Evolutionary conservation across 2,888 invertebrate genomes (phyloP).

Genomic region (Trisateles emortualis): DNA sequence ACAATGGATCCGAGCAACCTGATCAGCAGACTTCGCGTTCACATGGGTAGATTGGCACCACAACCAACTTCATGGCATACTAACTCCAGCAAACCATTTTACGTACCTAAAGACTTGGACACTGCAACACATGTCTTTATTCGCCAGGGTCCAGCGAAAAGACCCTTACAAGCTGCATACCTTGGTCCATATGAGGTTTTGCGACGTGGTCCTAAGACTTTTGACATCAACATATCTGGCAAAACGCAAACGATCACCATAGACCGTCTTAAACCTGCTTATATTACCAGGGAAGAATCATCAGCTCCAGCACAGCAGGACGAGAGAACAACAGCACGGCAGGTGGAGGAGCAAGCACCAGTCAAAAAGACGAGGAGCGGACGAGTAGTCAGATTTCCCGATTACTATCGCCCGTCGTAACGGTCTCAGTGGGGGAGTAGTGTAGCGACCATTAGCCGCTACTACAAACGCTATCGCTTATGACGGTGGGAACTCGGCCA

Average conservation of each 20-base stretch:
- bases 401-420: too few species aligned
- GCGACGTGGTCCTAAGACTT: not conserved
- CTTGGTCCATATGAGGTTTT: not conserved
- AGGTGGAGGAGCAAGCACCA: not conserved
- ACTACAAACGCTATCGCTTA: too few species aligned
- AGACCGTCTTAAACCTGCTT: constrained; percentile 45
- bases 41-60: too few species aligned
- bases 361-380: not conserved
- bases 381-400: too few species aligned
- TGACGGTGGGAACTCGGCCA: too few species aligned
- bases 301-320: too few species aligned
- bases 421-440: too few species aligned
- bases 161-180: not conserved
- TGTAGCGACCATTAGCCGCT: too few species aligned
- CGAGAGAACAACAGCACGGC: too few species aligned
- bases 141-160: not conserved
- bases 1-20: not conserved
- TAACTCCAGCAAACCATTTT: too few species aligned
- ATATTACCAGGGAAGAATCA: constrained; percentile 40
- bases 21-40: not conserved
- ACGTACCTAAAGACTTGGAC: not conserved
- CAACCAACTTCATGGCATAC: too few species aligned
- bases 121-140: not conserved
- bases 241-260: not conserved
- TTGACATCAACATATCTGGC: not conserved